phyloP scores from a whole-genome alignment of 2,113 vertebrate genomes.

The Ptyas mucosa region DNA sequence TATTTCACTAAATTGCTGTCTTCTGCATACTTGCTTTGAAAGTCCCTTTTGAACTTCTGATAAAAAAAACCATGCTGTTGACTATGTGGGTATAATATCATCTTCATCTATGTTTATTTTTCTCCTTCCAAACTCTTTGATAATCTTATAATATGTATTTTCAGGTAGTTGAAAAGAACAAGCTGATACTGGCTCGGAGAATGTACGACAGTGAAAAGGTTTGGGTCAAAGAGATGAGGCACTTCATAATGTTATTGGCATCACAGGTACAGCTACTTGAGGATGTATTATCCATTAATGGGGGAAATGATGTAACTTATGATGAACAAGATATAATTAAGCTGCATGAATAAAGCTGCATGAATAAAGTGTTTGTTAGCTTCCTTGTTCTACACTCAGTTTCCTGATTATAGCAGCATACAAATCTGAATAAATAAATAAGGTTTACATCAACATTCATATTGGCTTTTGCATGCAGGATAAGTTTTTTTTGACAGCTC shows the following conservation, averaged over 20 bases:
- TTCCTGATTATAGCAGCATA: background rate
- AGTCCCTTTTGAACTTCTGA: too few relatives aligned
- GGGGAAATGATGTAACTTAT: background rate
- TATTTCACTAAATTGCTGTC: background rate
- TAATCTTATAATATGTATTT: conserved; percentile 35
- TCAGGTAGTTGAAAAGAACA: conserved; percentile 80
- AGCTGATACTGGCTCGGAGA: conserved; percentile 69
- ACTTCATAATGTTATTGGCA: conserved; percentile 71
- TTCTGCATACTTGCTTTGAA: background rate
- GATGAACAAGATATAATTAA: background rate
- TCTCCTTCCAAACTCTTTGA: background rate
- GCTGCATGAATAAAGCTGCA: background rate
- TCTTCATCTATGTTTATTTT: background rate
- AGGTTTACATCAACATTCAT: background rate
- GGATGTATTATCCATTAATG: background rate
- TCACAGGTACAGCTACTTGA: conserved; percentile 62
- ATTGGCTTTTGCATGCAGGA: background rate
- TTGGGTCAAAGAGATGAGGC: conserved; percentile 72
- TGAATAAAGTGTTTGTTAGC: background rate
- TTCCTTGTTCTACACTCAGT: background rate
- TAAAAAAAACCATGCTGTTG: background rate
- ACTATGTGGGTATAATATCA: background rate
- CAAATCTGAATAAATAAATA: background rate
- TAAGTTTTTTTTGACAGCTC: background rate
- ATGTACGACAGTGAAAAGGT: conserved; percentile 75